Evolutionary conservation across 2,888 invertebrate species (phyloP).

Genomic region (Oxystoma pomonae): DNA sequence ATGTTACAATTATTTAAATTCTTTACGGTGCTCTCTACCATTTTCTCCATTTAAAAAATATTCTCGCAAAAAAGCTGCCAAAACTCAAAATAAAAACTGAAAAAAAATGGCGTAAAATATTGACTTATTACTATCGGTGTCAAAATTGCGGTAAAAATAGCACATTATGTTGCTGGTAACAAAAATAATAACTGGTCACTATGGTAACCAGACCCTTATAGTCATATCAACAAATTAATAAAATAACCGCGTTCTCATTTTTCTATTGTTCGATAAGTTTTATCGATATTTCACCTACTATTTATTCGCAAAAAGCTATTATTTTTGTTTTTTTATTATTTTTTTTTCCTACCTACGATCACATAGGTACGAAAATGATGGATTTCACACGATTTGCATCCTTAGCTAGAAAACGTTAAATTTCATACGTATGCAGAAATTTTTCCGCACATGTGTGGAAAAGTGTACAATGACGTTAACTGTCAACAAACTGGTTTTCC

Average conservation of each 20-base stretch:
- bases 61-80: background rate
- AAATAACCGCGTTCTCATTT: background rate
- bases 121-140: background rate
- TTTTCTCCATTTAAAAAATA: background rate
- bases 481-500: too few relatives aligned
- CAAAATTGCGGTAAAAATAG: background rate
- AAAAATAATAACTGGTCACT: background rate
- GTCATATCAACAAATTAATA: background rate
- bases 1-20: conserved; percentile 23
- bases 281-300: background rate
- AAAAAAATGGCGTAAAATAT: background rate
- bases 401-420: too few relatives aligned
- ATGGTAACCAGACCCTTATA: background rate
- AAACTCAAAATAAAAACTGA: background rate
- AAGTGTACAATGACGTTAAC: too few relatives aligned
- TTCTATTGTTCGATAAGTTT: background rate
- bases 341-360: too few relatives aligned
- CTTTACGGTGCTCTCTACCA: conserved; percentile 13
- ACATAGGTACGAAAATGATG: too few relatives aligned
- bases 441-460: too few relatives aligned
- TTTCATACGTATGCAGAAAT: too few relatives aligned
- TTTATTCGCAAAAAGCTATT: too few relatives aligned
- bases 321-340: background rate
- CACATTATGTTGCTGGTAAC: background rate
- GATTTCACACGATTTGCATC: too few relatives aligned